A percentile compares a stretch with the other conserved stretches of the same genome.
These are phyloP conservation scores for Neodontobutis hainanensis DNA, from an alignment of 2,113 vertebrate species.

Conservation along the genomic window DNA sequence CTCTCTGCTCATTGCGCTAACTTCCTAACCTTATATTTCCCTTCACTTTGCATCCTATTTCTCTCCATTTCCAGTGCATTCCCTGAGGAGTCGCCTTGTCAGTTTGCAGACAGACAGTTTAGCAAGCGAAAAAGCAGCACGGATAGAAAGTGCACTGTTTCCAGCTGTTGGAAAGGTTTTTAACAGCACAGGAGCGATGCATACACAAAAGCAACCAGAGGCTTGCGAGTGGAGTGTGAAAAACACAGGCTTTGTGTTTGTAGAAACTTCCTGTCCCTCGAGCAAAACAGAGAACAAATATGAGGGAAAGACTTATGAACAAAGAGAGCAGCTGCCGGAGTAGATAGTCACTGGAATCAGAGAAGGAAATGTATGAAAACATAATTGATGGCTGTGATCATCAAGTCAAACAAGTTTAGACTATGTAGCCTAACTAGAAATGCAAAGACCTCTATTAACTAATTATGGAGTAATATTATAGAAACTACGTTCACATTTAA, in stretches of 20 bases:
- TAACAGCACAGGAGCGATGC: conserved; percentile 3
- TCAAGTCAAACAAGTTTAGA: not conserved
- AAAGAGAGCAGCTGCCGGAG: conserved; percentile 7
- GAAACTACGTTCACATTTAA: too few relatives aligned
- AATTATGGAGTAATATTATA: not conserved
- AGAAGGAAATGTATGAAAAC: conserved; percentile 13
- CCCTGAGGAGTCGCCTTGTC: conserved; percentile 11
- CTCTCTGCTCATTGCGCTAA: conserved; percentile 14
- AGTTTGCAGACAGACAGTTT: conserved; percentile 11
- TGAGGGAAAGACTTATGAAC: not conserved
- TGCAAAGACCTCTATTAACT: conserved; percentile 35
- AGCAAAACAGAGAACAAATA: not conserved
- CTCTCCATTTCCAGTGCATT: not conserved
- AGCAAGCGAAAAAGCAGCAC: not conserved
- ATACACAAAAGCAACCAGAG: conserved; percentile 5
- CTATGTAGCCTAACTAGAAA: conserved; percentile 28
- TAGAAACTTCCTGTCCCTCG: not conserved
- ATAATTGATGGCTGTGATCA: conserved; percentile 38
- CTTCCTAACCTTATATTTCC: conserved; percentile 7
- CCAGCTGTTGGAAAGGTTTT: conserved; percentile 13
- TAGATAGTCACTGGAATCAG: not conserved
- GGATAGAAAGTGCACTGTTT: not conserved
- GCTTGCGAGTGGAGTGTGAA: not conserved
- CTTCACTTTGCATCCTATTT: not conserved
- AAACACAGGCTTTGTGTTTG: conserved; percentile 22